Conservation (phyloP, 2,113 vertebrate genomes). For the Daphoenositta chrysoptera region DNA sequence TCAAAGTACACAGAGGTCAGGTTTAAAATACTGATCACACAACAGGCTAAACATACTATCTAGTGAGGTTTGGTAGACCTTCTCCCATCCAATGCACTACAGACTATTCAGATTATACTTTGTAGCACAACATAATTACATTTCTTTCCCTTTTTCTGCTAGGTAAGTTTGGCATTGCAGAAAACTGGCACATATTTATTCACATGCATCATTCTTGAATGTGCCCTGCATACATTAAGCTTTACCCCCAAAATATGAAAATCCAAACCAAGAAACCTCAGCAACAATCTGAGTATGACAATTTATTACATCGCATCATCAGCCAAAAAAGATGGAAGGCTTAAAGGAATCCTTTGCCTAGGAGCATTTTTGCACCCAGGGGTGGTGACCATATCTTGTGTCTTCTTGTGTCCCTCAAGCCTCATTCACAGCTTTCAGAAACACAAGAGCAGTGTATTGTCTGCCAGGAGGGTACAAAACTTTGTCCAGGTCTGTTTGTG, state of each 20-base stretch:
- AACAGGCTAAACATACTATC: not conserved
- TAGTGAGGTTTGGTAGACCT: not conserved
- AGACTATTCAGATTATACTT: not conserved
- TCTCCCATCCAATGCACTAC: not conserved
- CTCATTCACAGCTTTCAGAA: not conserved
- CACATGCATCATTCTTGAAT: not conserved
- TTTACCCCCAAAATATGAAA: not conserved
- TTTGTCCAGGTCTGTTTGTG: not conserved
- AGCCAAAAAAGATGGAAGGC: not conserved
- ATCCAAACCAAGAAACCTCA: not conserved
- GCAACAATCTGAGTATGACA: not conserved
- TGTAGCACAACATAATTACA: not conserved
- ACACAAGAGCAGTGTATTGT: not conserved
- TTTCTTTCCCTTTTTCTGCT: not conserved
- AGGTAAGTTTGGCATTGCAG: not conserved
- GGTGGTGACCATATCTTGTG: not conserved
- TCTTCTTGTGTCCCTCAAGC: not conserved
- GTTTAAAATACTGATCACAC: not conserved
- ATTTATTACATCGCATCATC: not conserved
- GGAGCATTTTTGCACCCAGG: not conserved
- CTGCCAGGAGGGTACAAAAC: not conserved
- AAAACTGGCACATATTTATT: not conserved
- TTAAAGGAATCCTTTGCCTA: not conserved
- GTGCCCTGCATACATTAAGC: not conserved
- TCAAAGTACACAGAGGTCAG: not conserved